A percentile compares a stretch with the other conserved stretches of the same genome.
Evolutionary conservation across 1,140 invertebrate genomes (phyloP).

Genomic region (Phymastichus coffea): DNA sequence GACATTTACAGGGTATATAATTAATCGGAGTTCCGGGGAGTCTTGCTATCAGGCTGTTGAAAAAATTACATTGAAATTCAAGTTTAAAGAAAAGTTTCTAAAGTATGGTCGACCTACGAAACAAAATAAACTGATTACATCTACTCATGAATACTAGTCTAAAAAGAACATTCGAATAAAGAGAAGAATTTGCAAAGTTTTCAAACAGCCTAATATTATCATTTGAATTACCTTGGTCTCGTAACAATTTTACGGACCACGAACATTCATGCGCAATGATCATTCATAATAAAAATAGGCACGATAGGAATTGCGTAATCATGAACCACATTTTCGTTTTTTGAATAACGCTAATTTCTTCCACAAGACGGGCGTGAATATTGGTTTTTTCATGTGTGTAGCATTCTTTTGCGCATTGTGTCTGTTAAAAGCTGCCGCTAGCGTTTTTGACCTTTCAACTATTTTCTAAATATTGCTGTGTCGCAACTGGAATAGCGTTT

Average conservation of each 20-base stretch:
- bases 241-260: background rate
- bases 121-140: constrained; percentile 22
- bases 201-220: constrained; percentile 7
- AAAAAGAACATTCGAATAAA: constrained; percentile 28
- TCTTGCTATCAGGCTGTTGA: background rate
- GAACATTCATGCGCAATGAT: constrained; percentile 28
- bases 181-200: constrained; percentile 4
- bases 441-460: no score
- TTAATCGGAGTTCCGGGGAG: constrained; percentile 9
- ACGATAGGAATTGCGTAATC: constrained; percentile 39
- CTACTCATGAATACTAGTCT: constrained; percentile 24
- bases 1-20: constrained; percentile 26
- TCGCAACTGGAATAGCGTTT: no score
- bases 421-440: no score
- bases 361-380: no score
- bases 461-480: no score
- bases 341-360: constrained; percentile 22
- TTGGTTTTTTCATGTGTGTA: background rate
- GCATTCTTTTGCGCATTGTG: no score
- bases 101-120: no score
- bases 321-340: constrained; percentile 24
- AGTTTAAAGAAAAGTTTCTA: background rate
- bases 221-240: no score
- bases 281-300: constrained; percentile 45
- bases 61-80: constrained; percentile 9